These are phyloP conservation scores for Poecile atricapillus DNA, from an alignment of 2,113 vertebrate species.

Conservation along the genomic window DNA sequence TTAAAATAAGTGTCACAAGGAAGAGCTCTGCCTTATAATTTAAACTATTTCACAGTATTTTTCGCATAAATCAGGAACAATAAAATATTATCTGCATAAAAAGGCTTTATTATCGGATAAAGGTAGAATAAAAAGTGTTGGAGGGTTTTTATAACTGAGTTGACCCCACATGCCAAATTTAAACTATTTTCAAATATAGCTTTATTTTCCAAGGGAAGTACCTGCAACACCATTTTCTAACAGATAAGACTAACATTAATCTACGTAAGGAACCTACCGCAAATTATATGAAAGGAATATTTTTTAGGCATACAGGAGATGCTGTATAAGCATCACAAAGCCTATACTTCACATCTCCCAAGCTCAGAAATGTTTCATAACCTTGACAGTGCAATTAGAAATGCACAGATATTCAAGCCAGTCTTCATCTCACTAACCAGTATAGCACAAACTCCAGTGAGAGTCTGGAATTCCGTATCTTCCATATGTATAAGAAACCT, in stretches of 20 bases:
- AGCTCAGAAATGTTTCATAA: neutral
- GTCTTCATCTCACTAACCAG: neutral
- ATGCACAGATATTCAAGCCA: neutral
- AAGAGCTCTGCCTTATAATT: neutral
- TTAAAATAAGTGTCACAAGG: neutral
- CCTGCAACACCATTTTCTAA: neutral
- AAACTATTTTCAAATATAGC: neutral
- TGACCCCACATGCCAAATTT: neutral
- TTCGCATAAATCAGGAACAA: neutral
- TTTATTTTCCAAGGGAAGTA: neutral
- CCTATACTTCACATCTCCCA: neutral
- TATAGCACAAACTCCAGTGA: neutral
- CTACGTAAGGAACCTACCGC: neutral
- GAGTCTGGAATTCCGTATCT: neutral
- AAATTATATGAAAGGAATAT: neutral
- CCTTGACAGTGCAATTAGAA: neutral
- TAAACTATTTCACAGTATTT: neutral
- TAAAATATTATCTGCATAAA: neutral
- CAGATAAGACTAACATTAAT: neutral
- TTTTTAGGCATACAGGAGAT: neutral
- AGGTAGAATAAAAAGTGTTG: neutral
- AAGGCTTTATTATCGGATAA: neutral
- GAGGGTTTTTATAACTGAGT: neutral
- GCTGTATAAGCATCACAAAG: neutral
- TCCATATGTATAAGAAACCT: neutral